A percentile compares a stretch with the other conserved stretches of the same genome.
These are phyloP conservation scores for Coecobrya sp. DNA, from an alignment of 2,888 invertebrate species.

Conservation along the genomic window DNA sequence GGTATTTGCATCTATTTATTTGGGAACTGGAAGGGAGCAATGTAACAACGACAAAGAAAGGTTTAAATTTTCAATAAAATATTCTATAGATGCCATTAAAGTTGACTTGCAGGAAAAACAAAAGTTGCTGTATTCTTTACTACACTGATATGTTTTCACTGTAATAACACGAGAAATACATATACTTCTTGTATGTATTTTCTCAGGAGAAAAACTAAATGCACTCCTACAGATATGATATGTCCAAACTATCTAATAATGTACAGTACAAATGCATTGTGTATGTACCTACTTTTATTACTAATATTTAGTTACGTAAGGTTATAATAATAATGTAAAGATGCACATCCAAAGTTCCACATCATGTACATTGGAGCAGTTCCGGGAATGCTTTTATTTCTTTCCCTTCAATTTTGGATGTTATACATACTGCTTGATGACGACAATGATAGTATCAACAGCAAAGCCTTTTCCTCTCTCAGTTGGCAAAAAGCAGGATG, in stretches of 20 bases:
- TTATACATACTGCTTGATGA: slow-evolving; percentile 25
- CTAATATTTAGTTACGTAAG: not conserved
- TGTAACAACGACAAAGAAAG: slow-evolving; percentile 70
- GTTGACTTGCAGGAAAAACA: slow-evolving; percentile 69
- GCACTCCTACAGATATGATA: not conserved
- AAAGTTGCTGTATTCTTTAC: slow-evolving; percentile 40
- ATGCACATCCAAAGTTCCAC: not conserved
- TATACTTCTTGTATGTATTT: not conserved
- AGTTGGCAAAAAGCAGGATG: slow-evolving; percentile 75
- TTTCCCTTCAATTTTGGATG: slow-evolving; percentile 2
- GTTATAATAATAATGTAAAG: not conserved
- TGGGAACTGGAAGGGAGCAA: slow-evolving; percentile 54
- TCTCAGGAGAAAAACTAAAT: not conserved
- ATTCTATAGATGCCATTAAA: slow-evolving; percentile 77
- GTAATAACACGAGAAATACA: not conserved
- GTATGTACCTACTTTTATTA: not conserved
- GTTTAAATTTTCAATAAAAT: slow-evolving; percentile 82
- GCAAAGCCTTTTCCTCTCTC: slow-evolving; percentile 35
- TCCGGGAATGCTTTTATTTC: not conserved
- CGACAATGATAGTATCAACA: not conserved
- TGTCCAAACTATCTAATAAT: not conserved
- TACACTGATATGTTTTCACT: slow-evolving; percentile 43
- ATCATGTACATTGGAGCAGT: not conserved
- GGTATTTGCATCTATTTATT: slow-evolving; percentile 68
- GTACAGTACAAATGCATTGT: not conserved